phyloP scores from a whole-genome alignment of 1,140 invertebrate species.

The Drosophila repletoides region DNA sequence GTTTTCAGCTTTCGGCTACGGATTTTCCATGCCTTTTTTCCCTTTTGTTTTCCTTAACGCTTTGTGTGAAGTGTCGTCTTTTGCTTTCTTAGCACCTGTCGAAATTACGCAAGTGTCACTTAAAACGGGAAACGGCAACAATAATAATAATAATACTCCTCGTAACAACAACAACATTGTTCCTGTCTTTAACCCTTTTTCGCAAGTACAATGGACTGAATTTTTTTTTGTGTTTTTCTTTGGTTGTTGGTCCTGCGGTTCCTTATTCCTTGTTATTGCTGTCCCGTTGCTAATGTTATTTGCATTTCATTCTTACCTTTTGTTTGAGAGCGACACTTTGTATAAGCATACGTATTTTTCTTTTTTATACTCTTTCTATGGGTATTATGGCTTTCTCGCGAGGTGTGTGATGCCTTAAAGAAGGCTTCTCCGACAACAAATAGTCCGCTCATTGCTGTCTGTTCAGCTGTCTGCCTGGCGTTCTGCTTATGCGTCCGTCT shows the following conservation, averaged over 20 bases:
- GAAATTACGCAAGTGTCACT: slow-evolving; percentile 72
- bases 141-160: slow-evolving; percentile 27
- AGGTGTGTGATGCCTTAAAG: too few species aligned
- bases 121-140: slow-evolving; percentile 38
- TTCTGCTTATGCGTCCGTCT: too few species aligned
- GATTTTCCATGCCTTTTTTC: slow-evolving; percentile 21
- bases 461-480: too few species aligned
- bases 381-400: too few species aligned
- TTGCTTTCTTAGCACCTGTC: slow-evolving; percentile 62
- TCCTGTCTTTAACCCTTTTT: slow-evolving; percentile 54
- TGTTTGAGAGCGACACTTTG: not conserved
- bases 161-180: slow-evolving; percentile 24
- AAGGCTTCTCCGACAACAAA: too few species aligned
- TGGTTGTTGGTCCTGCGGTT: too few species aligned
- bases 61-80: slow-evolving; percentile 48
- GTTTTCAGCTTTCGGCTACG: slow-evolving; percentile 6
- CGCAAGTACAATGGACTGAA: slow-evolving; percentile 31
- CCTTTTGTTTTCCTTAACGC: slow-evolving; percentile 51
- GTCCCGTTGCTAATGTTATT: slow-evolving; percentile 39
- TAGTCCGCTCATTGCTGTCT: too few species aligned
- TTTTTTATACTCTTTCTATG: too few species aligned
- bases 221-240: slow-evolving; percentile 15
- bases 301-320: slow-evolving; percentile 42
- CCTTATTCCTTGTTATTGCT: slow-evolving; percentile 38
- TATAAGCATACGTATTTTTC: not conserved